Evolutionary conservation across 37 sponge, comb jelly and placozoan genomes (phyloP).

Genomic region (Haliclona indistincta): DNA sequence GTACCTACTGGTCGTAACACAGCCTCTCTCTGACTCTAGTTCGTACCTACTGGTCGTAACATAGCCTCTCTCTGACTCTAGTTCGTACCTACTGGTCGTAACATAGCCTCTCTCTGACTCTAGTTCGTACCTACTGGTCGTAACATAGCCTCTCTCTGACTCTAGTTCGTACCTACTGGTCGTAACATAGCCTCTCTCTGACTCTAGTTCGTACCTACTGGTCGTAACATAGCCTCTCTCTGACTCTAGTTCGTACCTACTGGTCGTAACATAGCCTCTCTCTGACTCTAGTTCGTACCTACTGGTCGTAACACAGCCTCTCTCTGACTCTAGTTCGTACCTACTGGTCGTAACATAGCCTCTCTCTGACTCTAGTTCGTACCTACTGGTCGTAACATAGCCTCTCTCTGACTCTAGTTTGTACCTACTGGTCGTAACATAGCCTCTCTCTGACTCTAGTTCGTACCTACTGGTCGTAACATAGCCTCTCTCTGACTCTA

Average conservation of each 20-base stretch:
- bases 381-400: slow-evolving; percentile 73
- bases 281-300: slow-evolving; percentile 82
- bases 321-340: slow-evolving; percentile 85
- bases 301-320: slow-evolving; percentile 82
- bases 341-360: slow-evolving; percentile 77
- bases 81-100: slow-evolving; percentile 79
- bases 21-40: too few relatives aligned
- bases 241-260: slow-evolving; percentile 83
- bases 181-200: slow-evolving; percentile 83
- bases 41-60: slow-evolving; percentile 73
- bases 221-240: slow-evolving; percentile 82
- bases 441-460: too few relatives aligned
- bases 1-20: slow-evolving; percentile 75
- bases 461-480: slow-evolving; percentile 73
- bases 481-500: too few relatives aligned
- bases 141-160: slow-evolving; percentile 84
- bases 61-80: too few relatives aligned
- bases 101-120: too few relatives aligned
- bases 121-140: slow-evolving; percentile 80
- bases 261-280: slow-evolving; percentile 80
- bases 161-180: slow-evolving; percentile 81
- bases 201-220: slow-evolving; percentile 82
- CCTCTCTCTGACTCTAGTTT: too few relatives aligned
- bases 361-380: too few relatives aligned
- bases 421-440: slow-evolving; percentile 74